Evolutionary conservation across 2,113 vertebrate species (phyloP), one percentile per base, ranked within the genome.

Genomic region (Brienomyrus brachyistius): DNA sequence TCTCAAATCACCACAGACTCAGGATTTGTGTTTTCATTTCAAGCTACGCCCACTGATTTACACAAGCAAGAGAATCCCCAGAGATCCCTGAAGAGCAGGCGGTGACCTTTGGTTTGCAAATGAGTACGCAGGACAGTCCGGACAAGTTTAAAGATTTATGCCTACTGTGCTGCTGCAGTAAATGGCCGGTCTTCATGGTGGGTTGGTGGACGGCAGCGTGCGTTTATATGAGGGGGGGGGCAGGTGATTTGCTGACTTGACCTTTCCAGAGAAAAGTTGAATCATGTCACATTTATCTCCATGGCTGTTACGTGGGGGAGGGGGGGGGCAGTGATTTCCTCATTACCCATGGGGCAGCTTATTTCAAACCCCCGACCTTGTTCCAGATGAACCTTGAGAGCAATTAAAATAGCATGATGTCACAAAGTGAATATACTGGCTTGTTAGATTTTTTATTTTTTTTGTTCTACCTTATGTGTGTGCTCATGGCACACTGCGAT

Each of bases 61-160:
- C 31, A 80, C 13, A 43, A 35, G 5, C 5, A 1, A 80, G 74
- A 35, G 74, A 11, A 45, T 13, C 86, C 47, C 21, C 40, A 62
- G 15, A 27, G 19, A 52, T 52, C 13, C 17, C 10, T 40, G 40
- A 40, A 40, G 7, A 48, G 47, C 40, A 48, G 31, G 35, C 56
- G 54, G 54, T 17, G 62, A 87, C 45, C 35, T 77, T 47, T 50
- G 17, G 8, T 31, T 47, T 90, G 48, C 31, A 90, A 15, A 70
- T 17, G 70, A 91, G 45, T 40, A 21, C 40, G 40, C 40, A 4
- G 88, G 43, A 87, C 35, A 35, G 56, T 54, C 31, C 27, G 19
- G 59, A 70, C 62, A 7, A 50, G 27, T 91, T 82, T 90, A 88
- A 62, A 23, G 51, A 45, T 62, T 77, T 83, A 90, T 87, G 35